Evolutionary conservation across 2,888 invertebrate species (phyloP), one percentile per base, ranked within the genome.

Genomic region (Lasiommata megera): DNA sequence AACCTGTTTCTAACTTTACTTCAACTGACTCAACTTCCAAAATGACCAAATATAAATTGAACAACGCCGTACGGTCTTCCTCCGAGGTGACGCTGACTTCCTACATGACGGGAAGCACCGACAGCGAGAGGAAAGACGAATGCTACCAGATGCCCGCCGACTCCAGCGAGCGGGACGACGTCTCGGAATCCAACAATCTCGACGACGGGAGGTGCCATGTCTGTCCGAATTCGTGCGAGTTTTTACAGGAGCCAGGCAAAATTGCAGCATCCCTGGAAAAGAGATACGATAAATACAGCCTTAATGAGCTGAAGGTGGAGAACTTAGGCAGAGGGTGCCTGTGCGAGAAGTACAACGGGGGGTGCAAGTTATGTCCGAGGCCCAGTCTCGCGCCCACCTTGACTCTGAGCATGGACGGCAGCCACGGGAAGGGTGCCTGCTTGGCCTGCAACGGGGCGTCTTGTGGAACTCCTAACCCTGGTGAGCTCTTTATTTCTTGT

Each of bases 21-120:
- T n/a, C n/a, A n/a, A n/a, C n/a, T n/a, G n/a, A n/a, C n/a, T n/a
- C n/a, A n/a, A 9, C 28, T 64, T 34, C 18, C 0, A 82, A 70
- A 63, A 92, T 92, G 92, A 92, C 92, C 52, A 92, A 92, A 71
- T 92, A 92, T 73, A 92, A 92, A 69, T 69, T 92, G 68, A 92
- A 89, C 72, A 89, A 91, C 67, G 78, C 81, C 9, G 72, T 77
- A 46, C 78, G 82, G 0, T 79, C 87, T 7, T 69, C 86, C 29
- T 79, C 85, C 7, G 87, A 87, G 64, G 90, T 90, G 70, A 89
- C 88, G 0, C 71, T 90, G n/a, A 90, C 89, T 1, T 80, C 88
- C n/a, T 90, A 83, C 73, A 77, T 88, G 76, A 71, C 82, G 5
- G 84, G 84, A 17, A 80, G 79, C 56, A 71, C 76, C 61, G 67